These are phyloP conservation scores for Cheilosia impressa DNA, from an alignment of 2,888 invertebrate genomes.

Conservation along the genomic window DNA sequence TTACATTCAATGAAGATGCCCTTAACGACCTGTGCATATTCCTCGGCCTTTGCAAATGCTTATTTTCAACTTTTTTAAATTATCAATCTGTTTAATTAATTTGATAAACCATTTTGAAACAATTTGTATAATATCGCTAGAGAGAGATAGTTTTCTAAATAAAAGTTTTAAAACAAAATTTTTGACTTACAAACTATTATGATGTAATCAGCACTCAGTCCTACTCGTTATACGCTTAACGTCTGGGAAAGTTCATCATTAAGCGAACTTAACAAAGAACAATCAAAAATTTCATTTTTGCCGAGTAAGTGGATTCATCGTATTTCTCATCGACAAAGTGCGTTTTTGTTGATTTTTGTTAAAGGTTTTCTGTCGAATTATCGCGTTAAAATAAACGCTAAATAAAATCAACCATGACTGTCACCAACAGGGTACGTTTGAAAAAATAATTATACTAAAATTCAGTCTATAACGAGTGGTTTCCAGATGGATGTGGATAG, in stretches of 20 bases:
- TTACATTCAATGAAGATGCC: no score
- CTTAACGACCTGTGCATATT: no score
- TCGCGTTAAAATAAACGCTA: slow-evolving; percentile 40
- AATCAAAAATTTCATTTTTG: slow-evolving; percentile 58
- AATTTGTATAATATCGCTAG: no score
- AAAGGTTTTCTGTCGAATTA: background rate
- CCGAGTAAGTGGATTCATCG: slow-evolving; percentile 67
- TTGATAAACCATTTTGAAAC: no score
- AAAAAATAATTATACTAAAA: background rate
- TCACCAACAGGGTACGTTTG: slow-evolving; percentile 79
- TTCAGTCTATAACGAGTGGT: background rate
- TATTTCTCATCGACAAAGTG: slow-evolving; percentile 28
- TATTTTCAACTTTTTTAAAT: no score
- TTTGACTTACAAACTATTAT: no score
- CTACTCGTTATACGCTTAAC: slow-evolving; percentile 25
- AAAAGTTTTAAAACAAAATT: no score
- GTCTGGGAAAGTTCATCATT: background rate
- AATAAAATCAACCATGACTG: slow-evolving; percentile 78
- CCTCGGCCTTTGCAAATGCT: no score
- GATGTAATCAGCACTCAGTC: background rate
- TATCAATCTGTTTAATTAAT: no score
- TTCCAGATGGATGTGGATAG: slow-evolving; percentile 82
- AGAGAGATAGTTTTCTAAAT: no score
- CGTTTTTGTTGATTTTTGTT: slow-evolving; percentile 50
- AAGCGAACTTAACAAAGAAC: slow-evolving; percentile 43